Percentiles rank a stretch among this genome's conserved stretches.
These are phyloP conservation scores for Danio rerio DNA, from an alignment of 2,113 vertebrate genomes.

Conservation along the genomic window GRCz12tu NC_133187.1:9205501-9206000, in stretches of 20 bases:
- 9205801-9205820: slow-evolving; percentile 2
- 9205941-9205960: slow-evolving; percentile 35
- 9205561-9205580: not conserved
- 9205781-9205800: slow-evolving; percentile 11
- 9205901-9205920: slow-evolving; percentile 35
- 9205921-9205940: not conserved
- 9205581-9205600: not conserved
- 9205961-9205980: slow-evolving; percentile 68
- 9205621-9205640: not conserved
- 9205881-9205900: slow-evolving; percentile 25
- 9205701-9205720: slow-evolving; percentile 21
- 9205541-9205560: not conserved
- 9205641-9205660: not conserved
- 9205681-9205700: slow-evolving; percentile 24
- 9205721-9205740: slow-evolving; percentile 22
- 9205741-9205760: not conserved
- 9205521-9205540: not conserved
- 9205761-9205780: not conserved
- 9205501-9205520: not conserved
- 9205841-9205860: not conserved
- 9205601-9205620: not conserved
- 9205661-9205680: slow-evolving; percentile 7
- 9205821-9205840: not conserved
- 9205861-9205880: not conserved
- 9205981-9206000: slow-evolving; percentile 74